phyloP scores from a whole-genome alignment of 2,113 vertebrate species.

The Pandion haliaetus region DNA sequence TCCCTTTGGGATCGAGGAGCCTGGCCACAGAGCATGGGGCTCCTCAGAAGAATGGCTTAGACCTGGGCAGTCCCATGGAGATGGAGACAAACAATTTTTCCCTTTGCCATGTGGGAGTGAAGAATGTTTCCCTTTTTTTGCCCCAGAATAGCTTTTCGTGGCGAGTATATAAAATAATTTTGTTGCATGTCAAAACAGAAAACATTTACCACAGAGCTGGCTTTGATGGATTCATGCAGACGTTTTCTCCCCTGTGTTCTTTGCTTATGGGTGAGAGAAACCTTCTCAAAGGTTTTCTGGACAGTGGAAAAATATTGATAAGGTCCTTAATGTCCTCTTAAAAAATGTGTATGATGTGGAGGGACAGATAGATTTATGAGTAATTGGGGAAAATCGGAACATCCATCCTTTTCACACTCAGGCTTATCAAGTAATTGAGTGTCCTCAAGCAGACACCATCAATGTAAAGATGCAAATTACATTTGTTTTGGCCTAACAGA shows the following conservation, averaged over 20 bases:
- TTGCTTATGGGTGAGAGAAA: neutral
- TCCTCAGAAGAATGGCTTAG: neutral
- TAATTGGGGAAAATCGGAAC: neutral
- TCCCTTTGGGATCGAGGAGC: neutral
- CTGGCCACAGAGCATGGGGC: neutral
- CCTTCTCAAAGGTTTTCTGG: neutral
- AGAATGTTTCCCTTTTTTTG: neutral
- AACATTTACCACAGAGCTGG: neutral
- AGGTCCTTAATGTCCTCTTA: neutral
- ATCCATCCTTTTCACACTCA: neutral
- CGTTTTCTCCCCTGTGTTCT: neutral
- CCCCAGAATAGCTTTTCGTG: neutral
- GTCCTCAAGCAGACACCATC: neutral
- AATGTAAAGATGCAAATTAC: neutral
- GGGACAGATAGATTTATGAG: neutral
- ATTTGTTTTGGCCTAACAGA: neutral
- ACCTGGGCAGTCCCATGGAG: neutral
- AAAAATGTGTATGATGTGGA: neutral
- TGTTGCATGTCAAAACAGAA: neutral
- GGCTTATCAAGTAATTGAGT: neutral
- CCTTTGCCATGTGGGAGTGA: neutral
- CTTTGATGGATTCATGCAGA: neutral
- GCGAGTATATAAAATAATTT: neutral
- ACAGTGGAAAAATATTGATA: neutral
- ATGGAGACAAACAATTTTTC: neutral